Conservation (phyloP, 1,140 invertebrate species). For the Papilio xuthus region DNA sequence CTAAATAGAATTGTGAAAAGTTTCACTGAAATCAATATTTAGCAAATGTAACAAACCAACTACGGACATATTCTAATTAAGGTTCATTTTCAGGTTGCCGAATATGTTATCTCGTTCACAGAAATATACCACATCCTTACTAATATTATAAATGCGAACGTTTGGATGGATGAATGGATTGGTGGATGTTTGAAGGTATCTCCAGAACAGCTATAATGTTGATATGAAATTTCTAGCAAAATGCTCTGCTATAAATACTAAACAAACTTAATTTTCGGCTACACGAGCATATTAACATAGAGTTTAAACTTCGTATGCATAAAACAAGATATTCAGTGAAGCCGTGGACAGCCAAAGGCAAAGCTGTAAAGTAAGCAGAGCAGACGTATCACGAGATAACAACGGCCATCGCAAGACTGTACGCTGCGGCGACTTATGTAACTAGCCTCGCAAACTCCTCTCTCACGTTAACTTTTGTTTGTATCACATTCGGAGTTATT, state of each 20-base stretch:
- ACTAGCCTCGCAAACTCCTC: background rate
- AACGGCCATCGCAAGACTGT: constrained; percentile 44
- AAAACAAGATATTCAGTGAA: constrained; percentile 32
- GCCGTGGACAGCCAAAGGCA: constrained; percentile 45
- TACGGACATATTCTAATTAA: background rate
- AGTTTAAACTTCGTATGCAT: background rate
- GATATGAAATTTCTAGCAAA: background rate
- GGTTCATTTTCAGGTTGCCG: background rate
- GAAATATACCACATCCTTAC: too few relatives aligned
- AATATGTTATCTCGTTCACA: too few relatives aligned
- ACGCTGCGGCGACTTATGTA: constrained; percentile 22
- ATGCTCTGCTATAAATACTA: too few relatives aligned
- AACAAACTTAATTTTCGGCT: background rate
- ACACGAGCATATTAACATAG: background rate
- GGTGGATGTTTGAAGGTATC: too few relatives aligned
- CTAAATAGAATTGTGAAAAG: background rate
- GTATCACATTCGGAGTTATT: background rate
- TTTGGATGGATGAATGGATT: too few relatives aligned
- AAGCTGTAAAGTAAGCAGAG: constrained; percentile 54
- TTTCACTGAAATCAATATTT: background rate
- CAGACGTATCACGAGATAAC: constrained; percentile 39
- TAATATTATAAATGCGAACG: too few relatives aligned
- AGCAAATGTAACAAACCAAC: background rate
- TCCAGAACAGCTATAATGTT: too few relatives aligned
- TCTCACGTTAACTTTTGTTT: background rate